These are phyloP conservation scores for Euura lappo DNA, from an alignment of 1,140 invertebrate genomes.

Conservation along the genomic window DNA sequence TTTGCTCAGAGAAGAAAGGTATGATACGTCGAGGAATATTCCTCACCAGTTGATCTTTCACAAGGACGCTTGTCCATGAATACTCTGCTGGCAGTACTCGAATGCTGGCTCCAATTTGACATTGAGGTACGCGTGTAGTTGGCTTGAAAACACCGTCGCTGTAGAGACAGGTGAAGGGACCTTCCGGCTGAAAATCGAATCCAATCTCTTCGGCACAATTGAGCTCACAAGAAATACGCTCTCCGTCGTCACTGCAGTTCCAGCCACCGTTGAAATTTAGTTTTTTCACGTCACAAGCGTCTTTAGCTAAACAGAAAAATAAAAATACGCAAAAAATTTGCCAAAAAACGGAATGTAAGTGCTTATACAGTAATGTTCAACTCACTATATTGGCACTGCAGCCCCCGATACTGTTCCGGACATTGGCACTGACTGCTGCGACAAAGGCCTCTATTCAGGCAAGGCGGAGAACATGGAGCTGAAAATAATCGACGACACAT, in stretches of 20 bases:
- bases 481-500: constrained; percentile 25
- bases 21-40: no score
- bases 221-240: constrained; percentile 68
- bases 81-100: constrained; percentile 46
- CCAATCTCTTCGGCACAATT: constrained; percentile 69
- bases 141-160: constrained; percentile 72
- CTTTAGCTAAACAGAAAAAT: constrained; percentile 57
- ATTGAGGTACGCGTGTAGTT: constrained; percentile 74
- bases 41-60: constrained; percentile 20
- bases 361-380: constrained; percentile 22
- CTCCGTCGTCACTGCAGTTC: constrained; percentile 68
- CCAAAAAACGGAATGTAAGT: constrained; percentile 2
- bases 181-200: constrained; percentile 67
- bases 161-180: constrained; percentile 74
- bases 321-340: neutral
- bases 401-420: constrained; percentile 71
- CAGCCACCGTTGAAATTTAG: constrained; percentile 78
- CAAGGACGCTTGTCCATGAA: constrained; percentile 36
- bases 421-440: constrained; percentile 78
- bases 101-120: constrained; percentile 65
- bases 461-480: constrained; percentile 77
- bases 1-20: no score
- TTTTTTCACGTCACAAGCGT: constrained; percentile 65
- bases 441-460: constrained; percentile 79
- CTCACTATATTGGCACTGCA: constrained; percentile 80